Percentiles rank a stretch among this genome's conserved stretches.
Conservation (phyloP, 2,797 vertebrate genomes). For the Alcedo quadribrachys region DNA sequence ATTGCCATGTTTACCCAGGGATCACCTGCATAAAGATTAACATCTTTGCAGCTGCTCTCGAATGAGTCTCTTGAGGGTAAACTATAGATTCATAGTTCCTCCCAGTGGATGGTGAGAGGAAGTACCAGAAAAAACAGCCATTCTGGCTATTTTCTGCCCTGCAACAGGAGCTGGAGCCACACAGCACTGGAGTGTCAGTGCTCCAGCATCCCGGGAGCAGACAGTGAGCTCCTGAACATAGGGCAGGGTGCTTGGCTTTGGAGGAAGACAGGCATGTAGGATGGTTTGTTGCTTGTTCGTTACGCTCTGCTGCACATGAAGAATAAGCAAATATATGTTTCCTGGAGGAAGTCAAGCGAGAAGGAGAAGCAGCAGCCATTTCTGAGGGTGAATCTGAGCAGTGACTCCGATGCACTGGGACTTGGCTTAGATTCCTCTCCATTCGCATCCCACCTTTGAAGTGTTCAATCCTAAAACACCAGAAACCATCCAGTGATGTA, state of each 20-base stretch:
- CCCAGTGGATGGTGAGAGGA: conserved; percentile 53
- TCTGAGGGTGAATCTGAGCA: background rate
- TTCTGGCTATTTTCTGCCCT: background rate
- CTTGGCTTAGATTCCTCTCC: background rate
- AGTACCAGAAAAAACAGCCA: background rate
- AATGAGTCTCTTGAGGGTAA: conserved; percentile 27
- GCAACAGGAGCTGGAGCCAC: background rate
- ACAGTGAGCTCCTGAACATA: background rate
- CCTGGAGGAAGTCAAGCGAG: background rate
- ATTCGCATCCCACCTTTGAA: background rate
- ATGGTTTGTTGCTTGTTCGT: background rate
- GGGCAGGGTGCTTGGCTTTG: background rate
- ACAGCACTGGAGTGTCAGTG: background rate
- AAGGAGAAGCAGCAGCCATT: background rate
- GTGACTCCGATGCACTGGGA: fast-evolving
- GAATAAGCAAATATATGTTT: conserved; percentile 26
- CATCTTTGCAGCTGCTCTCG: conserved; percentile 66
- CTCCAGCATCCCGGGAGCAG: fast-evolving
- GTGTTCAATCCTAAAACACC: background rate
- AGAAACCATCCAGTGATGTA: background rate
- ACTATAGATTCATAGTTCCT: conserved; percentile 48
- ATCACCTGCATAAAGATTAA: conserved; percentile 67
- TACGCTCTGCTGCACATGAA: background rate
- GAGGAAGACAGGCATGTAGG: background rate
- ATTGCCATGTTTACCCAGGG: conserved; percentile 41